Evolutionary conservation across 1,140 invertebrate genomes (phyloP), one percentile per base, ranked within the genome.

Genomic region (Heliconius nattereri): DNA sequence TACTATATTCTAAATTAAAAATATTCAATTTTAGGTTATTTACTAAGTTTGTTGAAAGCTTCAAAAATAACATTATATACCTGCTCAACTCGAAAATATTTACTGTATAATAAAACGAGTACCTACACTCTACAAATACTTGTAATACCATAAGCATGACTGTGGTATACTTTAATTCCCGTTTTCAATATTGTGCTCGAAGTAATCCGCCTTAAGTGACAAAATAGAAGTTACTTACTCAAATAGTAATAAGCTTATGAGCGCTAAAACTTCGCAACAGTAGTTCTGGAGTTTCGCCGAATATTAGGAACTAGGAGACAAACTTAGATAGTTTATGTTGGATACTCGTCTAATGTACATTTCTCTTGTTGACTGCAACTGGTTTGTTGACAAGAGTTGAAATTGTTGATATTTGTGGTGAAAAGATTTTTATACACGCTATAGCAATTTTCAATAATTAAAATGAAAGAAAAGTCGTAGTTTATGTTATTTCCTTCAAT

Each of bases 241-340:
- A 75, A 75, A 75, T 75, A 75, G 74, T 75, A 75, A 75, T 75
- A 75, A 75, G 74, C 74, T 75, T 75, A 75, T 75, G 54, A 75
- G 74, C 74, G 32, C 52, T 37, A 54, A 32, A 66, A 75, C 54
- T 75, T 75, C 35, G 23, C 49, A 66, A 75, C 60, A 66, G 60
- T 66, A 75, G 54, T 75, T 75, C 37, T 37, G 29, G 74, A 60
- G 74, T 75, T 75, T 54, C 54, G 35, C 54, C 54, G 74, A 75
- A 75, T 66, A 75, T 75, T 75, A 75, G 74, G 54, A 75, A 75
- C 74, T 75, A 40, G 54, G 54, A 75, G 74, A 75, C 74, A 40
- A 75, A 75, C 74, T 75, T 75, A 75, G 74, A 66, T 66, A 75
- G 74, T 66, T 75, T 40, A 40, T 75, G 74, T 75, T 60, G 35